phyloP scores from a whole-genome alignment of 2,113 vertebrate genomes.

The Corvus cornix region DNA sequence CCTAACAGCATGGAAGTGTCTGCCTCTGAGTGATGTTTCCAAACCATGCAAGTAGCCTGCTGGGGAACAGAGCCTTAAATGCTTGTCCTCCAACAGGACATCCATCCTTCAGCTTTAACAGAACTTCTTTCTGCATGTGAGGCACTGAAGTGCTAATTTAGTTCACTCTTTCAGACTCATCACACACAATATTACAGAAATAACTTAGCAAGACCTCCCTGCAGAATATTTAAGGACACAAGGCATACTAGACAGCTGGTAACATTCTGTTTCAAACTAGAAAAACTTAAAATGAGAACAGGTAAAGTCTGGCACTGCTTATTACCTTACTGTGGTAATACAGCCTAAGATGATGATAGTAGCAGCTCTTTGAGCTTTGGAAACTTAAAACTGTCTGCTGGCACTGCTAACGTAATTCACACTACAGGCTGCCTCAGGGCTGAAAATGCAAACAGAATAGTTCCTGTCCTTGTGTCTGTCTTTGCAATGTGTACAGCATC shows the following conservation, averaged over 20 bases:
- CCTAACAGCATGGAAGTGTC: neutral
- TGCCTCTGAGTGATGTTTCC: neutral
- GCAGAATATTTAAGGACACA: neutral
- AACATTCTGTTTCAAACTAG: neutral
- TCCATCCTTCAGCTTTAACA: neutral
- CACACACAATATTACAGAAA: neutral
- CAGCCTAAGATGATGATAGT: neutral
- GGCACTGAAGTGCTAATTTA: neutral
- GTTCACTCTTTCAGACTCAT: neutral
- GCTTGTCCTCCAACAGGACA: neutral
- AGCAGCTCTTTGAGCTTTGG: neutral
- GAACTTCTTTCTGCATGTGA: neutral
- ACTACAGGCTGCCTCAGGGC: neutral
- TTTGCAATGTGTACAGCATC: accelerated
- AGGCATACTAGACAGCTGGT: neutral
- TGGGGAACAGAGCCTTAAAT: neutral
- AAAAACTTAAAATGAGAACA: neutral
- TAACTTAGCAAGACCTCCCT: neutral
- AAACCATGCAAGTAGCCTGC: neutral
- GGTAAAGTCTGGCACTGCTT: neutral
- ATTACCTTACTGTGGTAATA: neutral
- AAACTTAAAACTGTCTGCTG: neutral
- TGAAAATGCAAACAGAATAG: neutral
- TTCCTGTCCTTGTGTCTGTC: neutral
- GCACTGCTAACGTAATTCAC: neutral